Conservation (phyloP, 2,113 vertebrate genomes). For the Panurus biarmicus region DNA sequence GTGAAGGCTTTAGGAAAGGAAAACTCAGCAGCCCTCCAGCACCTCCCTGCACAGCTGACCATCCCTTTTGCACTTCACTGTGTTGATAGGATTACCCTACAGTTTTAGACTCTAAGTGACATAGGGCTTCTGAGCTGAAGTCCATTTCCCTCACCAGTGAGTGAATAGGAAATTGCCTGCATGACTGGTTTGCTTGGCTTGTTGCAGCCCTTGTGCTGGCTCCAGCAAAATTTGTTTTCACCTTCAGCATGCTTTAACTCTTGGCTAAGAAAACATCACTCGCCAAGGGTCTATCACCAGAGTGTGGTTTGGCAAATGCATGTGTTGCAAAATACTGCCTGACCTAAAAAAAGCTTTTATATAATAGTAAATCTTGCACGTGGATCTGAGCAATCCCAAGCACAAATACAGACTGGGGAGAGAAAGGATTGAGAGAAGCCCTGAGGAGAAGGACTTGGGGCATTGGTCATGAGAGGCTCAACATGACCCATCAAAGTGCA, state of each 20-base stretch:
- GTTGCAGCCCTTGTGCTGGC: background rate
- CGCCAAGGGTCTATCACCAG: background rate
- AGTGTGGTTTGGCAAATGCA: background rate
- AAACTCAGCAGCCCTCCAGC: background rate
- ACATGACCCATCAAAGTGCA: background rate
- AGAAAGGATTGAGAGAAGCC: background rate
- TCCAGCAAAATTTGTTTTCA: conserved; percentile 5
- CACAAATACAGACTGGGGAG: background rate
- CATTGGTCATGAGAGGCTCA: background rate
- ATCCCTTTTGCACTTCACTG: background rate
- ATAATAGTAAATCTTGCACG: background rate
- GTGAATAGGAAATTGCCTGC: background rate
- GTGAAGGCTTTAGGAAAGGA: background rate
- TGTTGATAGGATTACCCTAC: background rate
- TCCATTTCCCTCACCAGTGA: background rate
- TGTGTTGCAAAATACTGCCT: background rate
- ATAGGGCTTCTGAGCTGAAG: background rate
- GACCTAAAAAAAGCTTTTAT: background rate
- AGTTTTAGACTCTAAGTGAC: background rate
- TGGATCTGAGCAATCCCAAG: background rate
- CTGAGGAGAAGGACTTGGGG: background rate
- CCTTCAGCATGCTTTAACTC: background rate
- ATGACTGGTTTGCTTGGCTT: background rate
- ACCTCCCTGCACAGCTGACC: accelerated
- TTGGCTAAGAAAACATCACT: background rate